A percentile compares a stretch with the other conserved stretches of the same genome.
These are phyloP conservation scores for Melipona beecheii DNA, from an alignment of 2,888 invertebrate genomes.

Conservation along the genomic window DNA sequence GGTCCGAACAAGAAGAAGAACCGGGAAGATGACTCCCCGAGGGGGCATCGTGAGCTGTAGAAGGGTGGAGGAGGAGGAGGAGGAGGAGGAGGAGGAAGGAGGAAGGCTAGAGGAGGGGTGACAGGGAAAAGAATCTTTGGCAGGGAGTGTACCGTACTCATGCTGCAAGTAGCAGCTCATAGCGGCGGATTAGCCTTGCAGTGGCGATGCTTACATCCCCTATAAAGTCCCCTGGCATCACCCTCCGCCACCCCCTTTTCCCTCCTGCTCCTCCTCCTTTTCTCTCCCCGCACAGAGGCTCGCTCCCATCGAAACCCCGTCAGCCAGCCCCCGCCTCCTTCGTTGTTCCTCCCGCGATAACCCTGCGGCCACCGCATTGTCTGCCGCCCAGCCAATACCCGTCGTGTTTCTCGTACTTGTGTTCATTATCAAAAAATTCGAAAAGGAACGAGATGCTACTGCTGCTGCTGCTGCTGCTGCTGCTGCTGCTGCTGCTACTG, in stretches of 20 bases:
- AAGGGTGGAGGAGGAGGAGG: slow-evolving; percentile 20
- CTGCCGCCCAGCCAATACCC: slow-evolving; percentile 82
- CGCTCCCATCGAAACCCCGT: slow-evolving; percentile 68
- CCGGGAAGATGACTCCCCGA: slow-evolving; percentile 62
- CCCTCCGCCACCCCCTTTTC: slow-evolving; percentile 65
- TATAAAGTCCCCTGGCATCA: slow-evolving; percentile 77
- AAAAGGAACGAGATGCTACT: slow-evolving; percentile 69
- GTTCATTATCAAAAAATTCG: slow-evolving; percentile 81
- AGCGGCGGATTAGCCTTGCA: slow-evolving; percentile 83
- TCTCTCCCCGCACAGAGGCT: slow-evolving; percentile 64
- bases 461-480: slow-evolving; percentile 30
- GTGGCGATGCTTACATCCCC: slow-evolving; percentile 83
- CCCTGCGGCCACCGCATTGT: slow-evolving; percentile 84
- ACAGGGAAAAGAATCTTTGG: slow-evolving; percentile 74
- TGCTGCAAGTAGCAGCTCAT: slow-evolving; percentile 82
- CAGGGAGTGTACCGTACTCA: slow-evolving; percentile 79
- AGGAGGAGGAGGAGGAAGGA: slow-evolving; percentile 20
- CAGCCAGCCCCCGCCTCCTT: slow-evolving; percentile 70
- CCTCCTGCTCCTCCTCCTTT: slow-evolving; percentile 68
- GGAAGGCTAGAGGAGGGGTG: not conserved
- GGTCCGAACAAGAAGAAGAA: slow-evolving; percentile 58
- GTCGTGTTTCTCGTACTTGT: slow-evolving; percentile 81
- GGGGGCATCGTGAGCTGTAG: slow-evolving; percentile 13
- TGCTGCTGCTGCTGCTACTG: slow-evolving; percentile 58
- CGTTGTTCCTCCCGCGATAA: slow-evolving; percentile 81